Base-by-base conservation (phyloP, 1,140 invertebrate species). In the Halesus radiatus region DNA sequence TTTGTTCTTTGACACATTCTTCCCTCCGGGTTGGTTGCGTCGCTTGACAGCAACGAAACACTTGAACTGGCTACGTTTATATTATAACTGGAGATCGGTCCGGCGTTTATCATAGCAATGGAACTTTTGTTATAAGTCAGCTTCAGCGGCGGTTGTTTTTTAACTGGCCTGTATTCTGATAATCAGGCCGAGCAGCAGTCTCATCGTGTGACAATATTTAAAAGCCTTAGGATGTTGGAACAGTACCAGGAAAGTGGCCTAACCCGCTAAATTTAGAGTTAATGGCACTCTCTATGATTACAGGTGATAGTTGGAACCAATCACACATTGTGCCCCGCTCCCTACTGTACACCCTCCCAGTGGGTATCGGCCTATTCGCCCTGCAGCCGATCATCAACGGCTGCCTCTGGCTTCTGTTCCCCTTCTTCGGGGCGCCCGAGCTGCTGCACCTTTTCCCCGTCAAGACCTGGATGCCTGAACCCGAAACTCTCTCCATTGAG, bases 351-450 rank as follows among this genome's bases (percentile, higher is more conserved):
- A 62, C 64, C 10, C 60, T 82, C 1, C 78, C 78, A 3, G n/a
- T 77, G 15, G 53, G 74, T 0, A 82, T 58, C 22, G 37, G 54
- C 16, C 26, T 82, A 7, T 79, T 82, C 53, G 81, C 53, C 13
- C 6, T 64, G 29, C 62, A 37, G 26, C 81, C 81, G 22, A 8
- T 82, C n/a, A 8, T 79, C 26, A 23, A 26, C 15, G 77, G 81
- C 50, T 16, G 66, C 18, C 29, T 82, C 18, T 79, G 77, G 77
- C 29, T 79, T 23, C 0, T 74, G 13, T 78, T 37, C 29, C 58
- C 70, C 23, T 75, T 73, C 37, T 4, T 72, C 16, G 23, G 72
- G n/a, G 15, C n/a, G 3, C 4, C 32, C 23, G 56, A 81, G 10
- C 8, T 29, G 23, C 66, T 75, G 37, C 10, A 32, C 50, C 52